Conservation (phyloP, 1,140 invertebrate species). For the Coelopa frigida region DNA sequence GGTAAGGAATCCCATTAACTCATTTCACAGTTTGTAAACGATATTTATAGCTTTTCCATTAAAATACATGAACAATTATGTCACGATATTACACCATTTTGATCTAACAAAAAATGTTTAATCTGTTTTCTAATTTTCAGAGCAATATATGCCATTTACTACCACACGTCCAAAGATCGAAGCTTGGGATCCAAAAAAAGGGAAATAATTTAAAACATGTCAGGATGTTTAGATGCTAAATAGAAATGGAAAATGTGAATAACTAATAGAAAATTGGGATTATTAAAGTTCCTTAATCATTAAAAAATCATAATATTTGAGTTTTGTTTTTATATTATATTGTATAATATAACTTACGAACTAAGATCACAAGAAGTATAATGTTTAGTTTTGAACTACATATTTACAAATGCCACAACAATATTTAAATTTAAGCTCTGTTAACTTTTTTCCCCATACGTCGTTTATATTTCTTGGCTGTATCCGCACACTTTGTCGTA, state of each 20-base stretch:
- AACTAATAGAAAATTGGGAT: background rate
- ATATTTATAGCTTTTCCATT: too few relatives aligned
- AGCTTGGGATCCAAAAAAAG: constrained; percentile 64
- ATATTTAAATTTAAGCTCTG: too few relatives aligned
- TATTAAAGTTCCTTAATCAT: too few relatives aligned
- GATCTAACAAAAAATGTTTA: background rate
- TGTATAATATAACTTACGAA: too few relatives aligned
- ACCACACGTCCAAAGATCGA: constrained; percentile 80
- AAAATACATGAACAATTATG: too few relatives aligned
- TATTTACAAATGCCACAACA: too few relatives aligned
- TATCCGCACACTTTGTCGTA: constrained; percentile 53
- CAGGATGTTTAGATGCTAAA: background rate
- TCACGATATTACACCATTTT: too few relatives aligned
- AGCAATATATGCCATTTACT: constrained; percentile 80
- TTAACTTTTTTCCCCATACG: constrained; percentile 12
- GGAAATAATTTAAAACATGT: constrained; percentile 1
- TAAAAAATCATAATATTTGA: too few relatives aligned
- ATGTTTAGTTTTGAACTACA: too few relatives aligned
- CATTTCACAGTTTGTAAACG: background rate
- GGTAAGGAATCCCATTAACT: constrained; percentile 27
- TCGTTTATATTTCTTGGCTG: constrained; percentile 49
- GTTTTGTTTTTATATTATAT: too few relatives aligned
- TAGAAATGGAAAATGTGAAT: background rate
- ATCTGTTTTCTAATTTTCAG: constrained; percentile 19
- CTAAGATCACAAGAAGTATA: too few relatives aligned